Base-by-base conservation (phyloP, 1,140 invertebrate species). In the Adelges cooleyi region DNA sequence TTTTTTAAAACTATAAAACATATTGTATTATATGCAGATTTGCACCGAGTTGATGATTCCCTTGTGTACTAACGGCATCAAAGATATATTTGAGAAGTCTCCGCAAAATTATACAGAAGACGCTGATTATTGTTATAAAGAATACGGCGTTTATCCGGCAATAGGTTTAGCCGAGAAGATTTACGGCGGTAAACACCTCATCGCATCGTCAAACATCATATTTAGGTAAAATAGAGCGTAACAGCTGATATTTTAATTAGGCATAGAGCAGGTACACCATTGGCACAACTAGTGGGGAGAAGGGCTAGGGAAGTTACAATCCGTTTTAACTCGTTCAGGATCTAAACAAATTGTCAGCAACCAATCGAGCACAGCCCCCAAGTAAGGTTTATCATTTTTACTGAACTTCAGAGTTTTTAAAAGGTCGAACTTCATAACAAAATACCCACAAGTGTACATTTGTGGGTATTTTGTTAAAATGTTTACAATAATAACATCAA, bases 11-110 rank as follows among this genome's bases (percentile, higher is more conserved):
- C 5, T 33, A 33, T 33, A 33, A 33, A n/a, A 33, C 11, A 11
- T 33, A 33, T 33, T 33, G 29, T 33, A 6, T 33, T 11, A 33
- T 6, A 33, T 6, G 5, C 77, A 93, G 84, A 79, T 86, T 11
- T 98, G 95, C 73, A 94, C 92, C 23, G 94, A 98, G 76, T 94
- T 98, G 87, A 85, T 95, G 49, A 93, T 95, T 86, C 92, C 92
- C 0, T 85, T 91, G 75, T 97, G 94, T 74, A 77, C 81, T 6
- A 82, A 86, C 70, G 87, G 87, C 9, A 71, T 77, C 10, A 78
- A 82, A 23, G 40, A 40, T 9, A 92, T 97, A 84, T 96, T 94
- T 75, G 86, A 90, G 71, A 77, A 81, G 2, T 67, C 70, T 0
- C 62, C 77, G 0, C 96, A 92, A 91, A 80, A 94, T 76, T 81